Evolutionary conservation across 2,888 invertebrate genomes (phyloP).

Genomic region (Ceramica pisi): DNA sequence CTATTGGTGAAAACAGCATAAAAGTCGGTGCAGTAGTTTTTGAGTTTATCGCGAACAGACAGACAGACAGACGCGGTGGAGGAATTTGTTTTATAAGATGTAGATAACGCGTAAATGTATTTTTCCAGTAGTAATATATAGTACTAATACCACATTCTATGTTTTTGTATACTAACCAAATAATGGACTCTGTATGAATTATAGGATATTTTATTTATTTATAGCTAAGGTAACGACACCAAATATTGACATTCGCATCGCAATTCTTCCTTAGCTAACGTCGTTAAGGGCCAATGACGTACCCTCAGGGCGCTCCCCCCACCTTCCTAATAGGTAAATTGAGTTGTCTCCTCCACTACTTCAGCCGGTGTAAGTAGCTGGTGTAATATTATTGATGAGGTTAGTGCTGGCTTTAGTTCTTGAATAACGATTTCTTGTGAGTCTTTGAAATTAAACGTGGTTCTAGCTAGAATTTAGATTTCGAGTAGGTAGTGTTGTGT

Average conservation of each 20-base stretch:
- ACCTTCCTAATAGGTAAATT: constrained; percentile 83
- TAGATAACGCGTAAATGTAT: no score
- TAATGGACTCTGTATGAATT: no score
- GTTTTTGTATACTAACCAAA: no score
- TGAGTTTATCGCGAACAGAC: no score
- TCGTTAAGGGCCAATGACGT: constrained; percentile 71
- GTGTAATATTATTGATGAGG: constrained; percentile 81
- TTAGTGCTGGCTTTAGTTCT: constrained; percentile 65
- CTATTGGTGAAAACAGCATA: no score
- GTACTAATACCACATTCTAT: no score
- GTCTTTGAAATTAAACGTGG: not conserved
- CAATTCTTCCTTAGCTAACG: constrained; percentile 78
- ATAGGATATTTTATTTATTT: no score
- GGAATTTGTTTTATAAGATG: no score
- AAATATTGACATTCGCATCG: constrained; percentile 73
- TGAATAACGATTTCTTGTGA: constrained; percentile 21
- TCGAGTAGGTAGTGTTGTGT: no score
- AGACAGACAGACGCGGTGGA: no score
- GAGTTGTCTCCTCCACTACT: constrained; percentile 73
- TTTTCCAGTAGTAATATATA: no score
- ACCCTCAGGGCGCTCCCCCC: constrained; percentile 65
- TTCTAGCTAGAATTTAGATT: not conserved
- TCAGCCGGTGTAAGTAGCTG: constrained; percentile 75
- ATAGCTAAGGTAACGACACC: constrained; percentile 38
- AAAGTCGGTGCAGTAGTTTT: no score